A percentile compares a stretch with the other conserved stretches of the same genome.
These are phyloP conservation scores for Thunnus albacares DNA, from an alignment of 2,797 vertebrate species.

Conservation along the genomic window DNA sequence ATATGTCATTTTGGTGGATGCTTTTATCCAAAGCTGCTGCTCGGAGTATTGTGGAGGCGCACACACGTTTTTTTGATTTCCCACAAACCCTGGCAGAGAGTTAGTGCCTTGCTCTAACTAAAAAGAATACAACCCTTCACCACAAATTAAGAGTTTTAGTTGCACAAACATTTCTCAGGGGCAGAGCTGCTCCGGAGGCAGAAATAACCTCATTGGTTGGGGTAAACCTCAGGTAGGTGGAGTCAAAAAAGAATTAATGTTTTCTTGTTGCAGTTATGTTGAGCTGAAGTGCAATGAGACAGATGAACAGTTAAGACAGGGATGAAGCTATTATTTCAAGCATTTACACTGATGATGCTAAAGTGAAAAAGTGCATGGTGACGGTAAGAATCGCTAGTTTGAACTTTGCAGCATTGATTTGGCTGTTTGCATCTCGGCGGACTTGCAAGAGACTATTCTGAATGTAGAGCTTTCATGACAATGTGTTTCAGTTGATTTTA, in stretches of 20 bases:
- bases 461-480: too few relatives aligned
- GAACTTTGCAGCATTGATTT: background rate
- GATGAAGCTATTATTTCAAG: conserved; percentile 40
- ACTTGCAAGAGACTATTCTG: too few relatives aligned
- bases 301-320: conserved; percentile 11
- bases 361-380: background rate
- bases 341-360: background rate
- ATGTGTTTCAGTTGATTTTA: too few relatives aligned
- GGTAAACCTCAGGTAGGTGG: conserved; percentile 73
- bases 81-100: conserved; percentile 56
- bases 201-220: conserved; percentile 71
- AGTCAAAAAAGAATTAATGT: conserved; percentile 38
- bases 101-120: conserved; percentile 54
- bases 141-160: conserved; percentile 74
- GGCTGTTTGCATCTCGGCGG: too few relatives aligned
- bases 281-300: conserved; percentile 10
- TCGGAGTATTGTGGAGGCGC: conserved; percentile 45
- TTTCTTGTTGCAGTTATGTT: conserved; percentile 38
- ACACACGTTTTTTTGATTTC: conserved; percentile 62
- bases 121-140: conserved; percentile 66
- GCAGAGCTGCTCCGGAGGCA: conserved; percentile 48
- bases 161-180: conserved; percentile 68
- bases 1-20: conserved; percentile 67
- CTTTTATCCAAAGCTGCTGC: conserved; percentile 59
- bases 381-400: background rate